Conservation (phyloP, 2,797 vertebrate genomes). For the Eptatretus atami region DNA sequence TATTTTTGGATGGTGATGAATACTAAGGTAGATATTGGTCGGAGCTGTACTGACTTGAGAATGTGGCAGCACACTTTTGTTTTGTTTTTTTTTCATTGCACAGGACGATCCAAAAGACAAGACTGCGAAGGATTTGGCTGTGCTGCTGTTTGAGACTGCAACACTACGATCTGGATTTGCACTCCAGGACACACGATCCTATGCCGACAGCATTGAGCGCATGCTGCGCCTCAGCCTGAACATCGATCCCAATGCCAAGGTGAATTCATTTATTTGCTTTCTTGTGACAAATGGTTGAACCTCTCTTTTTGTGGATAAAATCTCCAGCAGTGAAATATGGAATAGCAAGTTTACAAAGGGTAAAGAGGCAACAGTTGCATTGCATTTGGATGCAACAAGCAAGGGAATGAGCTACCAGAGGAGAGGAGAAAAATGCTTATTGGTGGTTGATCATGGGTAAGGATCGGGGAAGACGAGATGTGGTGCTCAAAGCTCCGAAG, state of each 20-base stretch:
- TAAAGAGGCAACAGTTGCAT: no score
- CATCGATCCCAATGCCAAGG: slow-evolving; percentile 39
- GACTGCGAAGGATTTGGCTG: slow-evolving; percentile 54
- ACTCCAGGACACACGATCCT: slow-evolving; percentile 61
- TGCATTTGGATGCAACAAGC: no score
- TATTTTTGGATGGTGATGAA: no score
- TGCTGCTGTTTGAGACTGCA: slow-evolving; percentile 73
- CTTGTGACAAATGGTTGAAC: no score
- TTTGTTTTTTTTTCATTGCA: background rate
- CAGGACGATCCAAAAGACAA: slow-evolving; percentile 52
- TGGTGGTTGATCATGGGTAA: no score
- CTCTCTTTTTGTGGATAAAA: no score
- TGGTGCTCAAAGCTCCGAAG: no score
- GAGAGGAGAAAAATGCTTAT: no score
- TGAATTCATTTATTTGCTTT: slow-evolving; percentile 10
- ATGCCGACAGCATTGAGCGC: slow-evolving; percentile 72
- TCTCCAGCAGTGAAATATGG: no score
- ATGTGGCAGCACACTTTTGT: slow-evolving; percentile 3
- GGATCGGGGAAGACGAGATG: no score
- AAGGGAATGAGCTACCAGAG: no score
- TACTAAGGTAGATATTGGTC: background rate
- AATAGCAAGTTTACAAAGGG: no score
- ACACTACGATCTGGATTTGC: slow-evolving; percentile 77
- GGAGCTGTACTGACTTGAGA: background rate
- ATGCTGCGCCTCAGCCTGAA: slow-evolving; percentile 86